A percentile compares a stretch with the other conserved stretches of the same genome.
phyloP scores from a whole-genome alignment of 2,888 invertebrate species.

The Galerucella pusilla region DNA sequence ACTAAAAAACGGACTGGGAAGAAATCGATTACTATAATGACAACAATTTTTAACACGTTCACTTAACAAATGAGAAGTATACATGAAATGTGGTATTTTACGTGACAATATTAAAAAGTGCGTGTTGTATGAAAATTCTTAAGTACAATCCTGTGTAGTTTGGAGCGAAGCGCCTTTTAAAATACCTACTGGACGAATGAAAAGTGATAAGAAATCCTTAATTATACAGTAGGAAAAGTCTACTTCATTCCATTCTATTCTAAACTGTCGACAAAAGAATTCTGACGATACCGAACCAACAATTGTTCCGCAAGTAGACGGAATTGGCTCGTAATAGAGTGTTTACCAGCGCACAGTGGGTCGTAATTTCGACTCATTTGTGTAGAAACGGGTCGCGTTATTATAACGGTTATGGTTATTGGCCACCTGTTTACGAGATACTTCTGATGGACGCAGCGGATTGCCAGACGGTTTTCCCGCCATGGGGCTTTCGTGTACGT shows the following conservation, averaged over 20 bases:
- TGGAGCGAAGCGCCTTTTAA: slow-evolving; percentile 12
- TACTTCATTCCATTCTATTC: slow-evolving; percentile 32
- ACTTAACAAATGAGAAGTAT: too few species aligned
- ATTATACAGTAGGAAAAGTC: slow-evolving; percentile 46
- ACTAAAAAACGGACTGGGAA: too few species aligned
- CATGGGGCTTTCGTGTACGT: slow-evolving; percentile 12
- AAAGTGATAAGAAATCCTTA: slow-evolving; percentile 46
- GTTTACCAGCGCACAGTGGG: slow-evolving; percentile 65
- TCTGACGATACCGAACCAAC: slow-evolving; percentile 51
- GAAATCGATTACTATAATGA: too few species aligned
- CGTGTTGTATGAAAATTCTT: neutral
- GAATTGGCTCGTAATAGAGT: slow-evolving; percentile 65
- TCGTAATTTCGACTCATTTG: slow-evolving; percentile 68
- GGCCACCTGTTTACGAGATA: slow-evolving; percentile 65
- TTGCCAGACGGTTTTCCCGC: slow-evolving; percentile 31
- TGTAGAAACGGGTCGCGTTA: slow-evolving; percentile 67
- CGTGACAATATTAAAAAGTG: neutral
- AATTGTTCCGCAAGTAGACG: slow-evolving; percentile 60
- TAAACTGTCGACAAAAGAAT: slow-evolving; percentile 47
- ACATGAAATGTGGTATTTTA: too few species aligned
- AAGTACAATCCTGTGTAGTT: slow-evolving; percentile 10
- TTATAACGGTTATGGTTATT: slow-evolving; percentile 68
- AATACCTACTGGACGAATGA: slow-evolving; percentile 22
- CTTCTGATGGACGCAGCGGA: slow-evolving; percentile 57
- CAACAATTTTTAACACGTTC: too few species aligned